Base-by-base conservation (phyloP, 2,797 vertebrate genomes). In the Syndactyla subalaris region DNA sequence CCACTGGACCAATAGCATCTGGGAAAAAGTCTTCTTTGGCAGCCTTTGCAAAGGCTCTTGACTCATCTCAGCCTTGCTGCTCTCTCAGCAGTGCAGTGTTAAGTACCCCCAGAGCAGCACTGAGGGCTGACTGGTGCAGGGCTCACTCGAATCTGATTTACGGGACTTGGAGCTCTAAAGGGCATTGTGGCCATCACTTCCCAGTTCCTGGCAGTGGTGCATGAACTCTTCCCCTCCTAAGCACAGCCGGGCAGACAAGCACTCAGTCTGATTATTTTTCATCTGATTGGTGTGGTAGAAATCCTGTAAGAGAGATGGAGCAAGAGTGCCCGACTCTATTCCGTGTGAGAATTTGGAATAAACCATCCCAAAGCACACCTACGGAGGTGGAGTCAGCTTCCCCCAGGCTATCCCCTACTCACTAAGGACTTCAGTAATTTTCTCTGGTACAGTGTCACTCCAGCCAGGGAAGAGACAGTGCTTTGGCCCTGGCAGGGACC, bases 391-490 rank as follows among this genome's bases (percentile, higher is more conserved):
- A 29, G 3, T 45, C n/a, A 39, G 80, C 19, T 88, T 83, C 75
- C 30, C 54, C 54, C 18, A 15, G n/a, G 15, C 43, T 58, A 26
- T 13, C 46, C 36, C 12, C 16, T 7, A 1, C 23, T 45, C 66
- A 27, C 1, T 1, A 24, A 45, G 48, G n/a, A 38, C 19, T 54
- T 29, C 0, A 27, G 7, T 11, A 9, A n/a, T 88, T 66, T 49
- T 14, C 7, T 15, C 43, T 11, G 23, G 14, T 20, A n/a, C 7
- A 10, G 0, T 1, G 12, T 41, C 6, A 1, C 71, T 62, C 43
- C 1, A 16, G 11, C 9, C 6, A 13, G 63, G 54, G 21, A 27
- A 43, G 20, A 24, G 3, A 10, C 38, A 5, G 1, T 24, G 3
- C 26, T n/a, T 23, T 5, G 46, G 18, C 30, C 19, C 55, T 19